Evolutionary conservation across 2,888 invertebrate genomes (phyloP).

Genomic region (Drosophila eohydei): DNA sequence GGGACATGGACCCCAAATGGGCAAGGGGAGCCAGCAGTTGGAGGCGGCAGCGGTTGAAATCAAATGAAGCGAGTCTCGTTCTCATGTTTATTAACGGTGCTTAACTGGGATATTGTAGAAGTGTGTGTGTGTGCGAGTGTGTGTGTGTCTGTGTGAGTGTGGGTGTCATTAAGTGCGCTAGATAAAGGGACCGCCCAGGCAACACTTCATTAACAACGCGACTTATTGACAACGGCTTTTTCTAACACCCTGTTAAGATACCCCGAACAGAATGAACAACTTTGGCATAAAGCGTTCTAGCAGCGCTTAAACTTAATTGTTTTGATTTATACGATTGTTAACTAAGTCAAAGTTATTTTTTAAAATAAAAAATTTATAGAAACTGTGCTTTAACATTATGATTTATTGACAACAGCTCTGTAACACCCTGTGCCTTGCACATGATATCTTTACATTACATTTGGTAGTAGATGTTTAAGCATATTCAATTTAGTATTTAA

Average conservation of each 20-base stretch:
- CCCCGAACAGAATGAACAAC: not conserved
- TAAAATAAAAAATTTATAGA: not conserved
- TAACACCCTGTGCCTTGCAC: not conserved
- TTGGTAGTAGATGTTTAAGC: too few relatives aligned
- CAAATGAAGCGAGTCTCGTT: slow-evolving; percentile 77
- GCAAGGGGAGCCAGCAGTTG: slow-evolving; percentile 18
- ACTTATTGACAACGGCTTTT: slow-evolving; percentile 58
- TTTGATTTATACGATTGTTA: not conserved
- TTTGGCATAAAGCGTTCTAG: slow-evolving; percentile 3
- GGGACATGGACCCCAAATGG: slow-evolving; percentile 19
- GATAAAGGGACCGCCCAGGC: slow-evolving; percentile 67
- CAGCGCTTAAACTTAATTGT: not conserved
- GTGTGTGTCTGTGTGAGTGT: slow-evolving; percentile 33
- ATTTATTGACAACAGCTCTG: not conserved
- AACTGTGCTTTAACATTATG: too few relatives aligned
- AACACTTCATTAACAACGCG: slow-evolving; percentile 58
- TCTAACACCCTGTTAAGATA: slow-evolving; percentile 41
- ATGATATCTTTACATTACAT: too few relatives aligned
- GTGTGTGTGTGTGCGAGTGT: slow-evolving; percentile 20
- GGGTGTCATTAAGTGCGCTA: slow-evolving; percentile 76
- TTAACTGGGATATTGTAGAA: slow-evolving; percentile 48
- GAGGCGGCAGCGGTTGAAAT: slow-evolving; percentile 50
- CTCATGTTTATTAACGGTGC: slow-evolving; percentile 78
- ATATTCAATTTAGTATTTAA: too few relatives aligned
- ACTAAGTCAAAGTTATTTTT: not conserved